phyloP scores from a whole-genome alignment of 2,113 vertebrate species.

The Benitochromis conjunctus region DNA sequence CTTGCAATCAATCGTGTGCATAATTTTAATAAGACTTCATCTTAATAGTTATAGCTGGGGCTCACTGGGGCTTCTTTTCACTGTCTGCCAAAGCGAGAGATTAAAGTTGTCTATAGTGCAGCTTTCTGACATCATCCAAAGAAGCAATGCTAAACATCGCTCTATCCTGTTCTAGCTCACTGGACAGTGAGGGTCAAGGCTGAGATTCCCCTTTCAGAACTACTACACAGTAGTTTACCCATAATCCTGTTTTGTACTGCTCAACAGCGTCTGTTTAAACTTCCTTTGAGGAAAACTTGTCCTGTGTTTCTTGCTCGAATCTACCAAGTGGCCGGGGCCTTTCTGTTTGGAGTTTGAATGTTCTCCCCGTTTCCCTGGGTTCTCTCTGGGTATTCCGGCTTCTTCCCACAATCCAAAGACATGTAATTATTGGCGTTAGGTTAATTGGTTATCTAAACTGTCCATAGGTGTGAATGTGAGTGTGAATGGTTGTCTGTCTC shows the following conservation, averaged over 20 bases:
- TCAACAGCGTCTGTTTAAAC: not conserved
- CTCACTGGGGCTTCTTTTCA: conserved; percentile 43
- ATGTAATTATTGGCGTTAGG: not conserved
- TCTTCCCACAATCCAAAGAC: not conserved
- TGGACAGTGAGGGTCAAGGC: conserved; percentile 50
- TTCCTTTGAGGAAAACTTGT: not conserved
- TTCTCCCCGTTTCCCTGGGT: rapidly evolving
- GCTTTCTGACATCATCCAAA: conserved; percentile 46
- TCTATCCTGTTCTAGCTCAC: conserved; percentile 51
- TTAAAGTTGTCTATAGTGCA: conserved; percentile 47
- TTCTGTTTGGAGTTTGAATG: rapidly evolving
- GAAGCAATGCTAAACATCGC: conserved; percentile 11
- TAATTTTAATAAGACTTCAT: conserved; percentile 60
- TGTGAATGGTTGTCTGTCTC: rapidly evolving
- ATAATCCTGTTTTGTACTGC: conserved; percentile 24
- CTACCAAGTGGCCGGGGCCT: not conserved
- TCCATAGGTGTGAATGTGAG: not conserved
- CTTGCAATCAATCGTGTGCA: conserved; percentile 55
- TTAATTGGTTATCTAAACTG: not conserved
- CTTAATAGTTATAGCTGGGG: conserved; percentile 28
- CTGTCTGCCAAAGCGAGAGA: conserved; percentile 51
- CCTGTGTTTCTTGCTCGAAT: not conserved
- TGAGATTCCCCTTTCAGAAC: conserved; percentile 52
- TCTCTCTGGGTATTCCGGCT: not conserved
- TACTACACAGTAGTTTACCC: conserved; percentile 31